Evolutionary conservation across 2,888 invertebrate species (phyloP).

Genomic region (Mesochorus sp.): DNA sequence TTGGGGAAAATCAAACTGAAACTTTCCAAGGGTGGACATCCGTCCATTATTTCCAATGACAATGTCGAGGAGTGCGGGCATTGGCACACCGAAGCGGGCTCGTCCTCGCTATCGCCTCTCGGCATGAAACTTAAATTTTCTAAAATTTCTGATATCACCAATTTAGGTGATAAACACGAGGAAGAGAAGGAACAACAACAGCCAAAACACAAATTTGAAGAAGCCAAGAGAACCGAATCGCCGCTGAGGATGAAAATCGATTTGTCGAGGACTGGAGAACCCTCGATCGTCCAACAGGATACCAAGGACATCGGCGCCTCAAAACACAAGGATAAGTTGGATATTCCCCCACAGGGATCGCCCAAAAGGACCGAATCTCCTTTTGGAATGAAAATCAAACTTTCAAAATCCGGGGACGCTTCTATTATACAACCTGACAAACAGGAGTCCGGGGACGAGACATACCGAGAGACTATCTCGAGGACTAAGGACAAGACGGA

Average conservation of each 20-base stretch:
- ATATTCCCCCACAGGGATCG: constrained; percentile 60
- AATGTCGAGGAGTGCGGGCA: constrained; percentile 73
- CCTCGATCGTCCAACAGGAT: constrained; percentile 69
- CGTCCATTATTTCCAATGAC: constrained; percentile 79
- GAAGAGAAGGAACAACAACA: constrained; percentile 39
- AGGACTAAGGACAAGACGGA: constrained; percentile 65
- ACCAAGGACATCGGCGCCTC: constrained; percentile 22
- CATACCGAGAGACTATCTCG: constrained; percentile 51
- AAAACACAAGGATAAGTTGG: constrained; percentile 56
- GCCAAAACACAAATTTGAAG: constrained; percentile 59
- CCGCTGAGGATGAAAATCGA: constrained; percentile 80
- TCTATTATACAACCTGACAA: constrained; percentile 71
- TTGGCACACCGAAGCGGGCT: constrained; percentile 77
- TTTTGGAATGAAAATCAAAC: constrained; percentile 68
- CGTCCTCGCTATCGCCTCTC: constrained; percentile 74
- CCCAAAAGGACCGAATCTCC: constrained; percentile 76
- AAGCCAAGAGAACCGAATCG: constrained; percentile 74
- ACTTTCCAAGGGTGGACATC: constrained; percentile 82
- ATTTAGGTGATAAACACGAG: constrained; percentile 67
- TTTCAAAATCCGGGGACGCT: constrained; percentile 65
- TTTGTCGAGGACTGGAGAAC: constrained; percentile 78
- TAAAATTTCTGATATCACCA: constrained; percentile 74
- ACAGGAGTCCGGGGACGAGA: constrained; percentile 47
- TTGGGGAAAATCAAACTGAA: constrained; percentile 84
- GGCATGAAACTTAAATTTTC: constrained; percentile 79